Evolutionary conservation across 1,140 invertebrate genomes (phyloP).

Genomic region (Vanessa tameamea): DNA sequence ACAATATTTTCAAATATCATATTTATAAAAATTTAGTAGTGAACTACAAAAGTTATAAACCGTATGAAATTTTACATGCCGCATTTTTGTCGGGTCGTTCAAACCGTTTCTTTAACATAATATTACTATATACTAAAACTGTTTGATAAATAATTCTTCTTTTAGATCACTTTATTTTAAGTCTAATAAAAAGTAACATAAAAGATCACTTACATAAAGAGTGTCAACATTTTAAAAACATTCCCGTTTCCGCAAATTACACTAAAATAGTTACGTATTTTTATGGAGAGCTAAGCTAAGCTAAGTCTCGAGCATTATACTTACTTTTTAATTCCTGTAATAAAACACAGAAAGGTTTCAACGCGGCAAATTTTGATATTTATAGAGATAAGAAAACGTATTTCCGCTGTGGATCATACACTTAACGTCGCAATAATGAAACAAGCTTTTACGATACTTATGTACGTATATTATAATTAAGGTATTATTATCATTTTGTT

Average conservation of each 20-base stretch:
- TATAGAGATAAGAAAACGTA: slow-evolving; percentile 27
- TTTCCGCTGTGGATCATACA: slow-evolving; percentile 25
- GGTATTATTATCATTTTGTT: not conserved
- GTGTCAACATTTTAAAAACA: not conserved
- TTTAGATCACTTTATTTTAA: too few species aligned
- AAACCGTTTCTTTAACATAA: too few species aligned
- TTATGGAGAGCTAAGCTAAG: slow-evolving; percentile 16
- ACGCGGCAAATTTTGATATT: slow-evolving; percentile 36
- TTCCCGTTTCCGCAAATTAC: not conserved
- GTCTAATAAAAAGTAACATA: too few species aligned
- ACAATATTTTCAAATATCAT: too few species aligned
- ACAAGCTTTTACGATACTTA: not conserved
- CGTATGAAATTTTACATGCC: too few species aligned
- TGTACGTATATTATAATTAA: not conserved
- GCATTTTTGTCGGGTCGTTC: too few species aligned
- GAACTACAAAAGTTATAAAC: too few species aligned
- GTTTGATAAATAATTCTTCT: too few species aligned
- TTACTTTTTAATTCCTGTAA: slow-evolving; percentile 41
- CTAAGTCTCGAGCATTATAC: slow-evolving; percentile 23
- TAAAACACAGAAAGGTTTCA: slow-evolving; percentile 36
- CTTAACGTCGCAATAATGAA: slow-evolving; percentile 13
- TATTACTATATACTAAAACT: too few species aligned
- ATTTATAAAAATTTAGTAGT: too few species aligned
- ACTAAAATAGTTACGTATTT: slow-evolving; percentile 16
- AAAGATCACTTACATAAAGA: too few species aligned